phyloP scores from a whole-genome alignment of 1,140 invertebrate genomes.

The Polypedilum vanderplanki region DNA sequence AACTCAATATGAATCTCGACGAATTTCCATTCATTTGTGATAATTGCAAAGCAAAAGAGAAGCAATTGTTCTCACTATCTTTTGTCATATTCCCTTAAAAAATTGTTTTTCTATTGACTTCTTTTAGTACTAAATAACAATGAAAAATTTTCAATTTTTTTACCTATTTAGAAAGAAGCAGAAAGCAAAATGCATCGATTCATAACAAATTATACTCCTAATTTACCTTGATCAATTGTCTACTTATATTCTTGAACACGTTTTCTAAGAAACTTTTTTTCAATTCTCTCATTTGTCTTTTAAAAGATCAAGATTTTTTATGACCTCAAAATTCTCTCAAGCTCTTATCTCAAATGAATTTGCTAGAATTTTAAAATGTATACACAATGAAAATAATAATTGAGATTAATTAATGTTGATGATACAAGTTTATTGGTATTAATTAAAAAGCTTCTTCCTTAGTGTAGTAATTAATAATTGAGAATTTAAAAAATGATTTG shows the following conservation, averaged over 20 bases:
- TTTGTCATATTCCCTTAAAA: not conserved
- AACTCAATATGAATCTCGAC: slow-evolving; percentile 11
- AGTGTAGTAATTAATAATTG: too few relatives aligned
- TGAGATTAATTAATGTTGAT: too few relatives aligned
- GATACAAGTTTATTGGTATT: too few relatives aligned
- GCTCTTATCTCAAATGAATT: too few relatives aligned
- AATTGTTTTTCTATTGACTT: slow-evolving; percentile 26
- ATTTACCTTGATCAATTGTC: not conserved
- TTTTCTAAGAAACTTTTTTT: slow-evolving; percentile 23
- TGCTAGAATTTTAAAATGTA: too few relatives aligned
- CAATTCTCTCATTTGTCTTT: too few relatives aligned
- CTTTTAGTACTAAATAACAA: not conserved
- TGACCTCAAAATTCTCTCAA: too few relatives aligned
- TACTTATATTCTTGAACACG: slow-evolving; percentile 1
- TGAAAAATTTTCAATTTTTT: not conserved
- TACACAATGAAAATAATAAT: too few relatives aligned
- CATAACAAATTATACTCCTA: slow-evolving; percentile 25
- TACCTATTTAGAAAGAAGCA: not conserved
- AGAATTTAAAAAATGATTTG: too few relatives aligned
- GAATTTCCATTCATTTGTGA: slow-evolving; percentile 12
- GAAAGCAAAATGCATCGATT: slow-evolving; percentile 22
- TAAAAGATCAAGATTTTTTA: too few relatives aligned
- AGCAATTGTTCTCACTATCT: not conserved
- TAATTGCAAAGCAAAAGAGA: slow-evolving; percentile 8
- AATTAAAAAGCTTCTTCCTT: too few relatives aligned